These are phyloP conservation scores for Pseudomyrmex flavicornis DNA, from an alignment of 1,140 invertebrate species.

Conservation along the genomic window DNA sequence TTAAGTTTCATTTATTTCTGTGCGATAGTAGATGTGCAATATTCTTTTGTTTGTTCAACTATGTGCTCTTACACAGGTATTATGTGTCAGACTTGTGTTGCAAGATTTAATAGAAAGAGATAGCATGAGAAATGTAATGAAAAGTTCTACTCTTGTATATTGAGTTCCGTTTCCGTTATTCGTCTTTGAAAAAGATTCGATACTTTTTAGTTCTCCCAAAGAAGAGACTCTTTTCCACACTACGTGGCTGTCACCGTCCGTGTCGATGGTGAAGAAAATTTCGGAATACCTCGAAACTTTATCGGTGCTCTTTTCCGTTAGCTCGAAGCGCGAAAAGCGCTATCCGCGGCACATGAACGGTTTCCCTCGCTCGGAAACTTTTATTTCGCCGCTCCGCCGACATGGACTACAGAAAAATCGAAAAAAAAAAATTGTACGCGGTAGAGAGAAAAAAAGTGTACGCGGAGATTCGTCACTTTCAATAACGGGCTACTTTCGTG, in stretches of 20 bases:
- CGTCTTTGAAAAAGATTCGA: constrained; percentile 51
- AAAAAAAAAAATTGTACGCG: constrained; percentile 9
- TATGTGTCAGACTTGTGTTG: constrained; percentile 1
- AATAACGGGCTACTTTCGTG: constrained; percentile 10
- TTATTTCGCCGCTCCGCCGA: constrained; percentile 76
- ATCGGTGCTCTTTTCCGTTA: constrained; percentile 69
- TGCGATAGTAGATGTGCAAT: neutral
- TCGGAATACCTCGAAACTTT: constrained; percentile 73
- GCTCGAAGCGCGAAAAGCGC: constrained; percentile 66
- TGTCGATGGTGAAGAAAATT: constrained; percentile 69
- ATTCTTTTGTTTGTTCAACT: neutral
- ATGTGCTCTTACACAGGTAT: neutral
- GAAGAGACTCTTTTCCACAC: constrained; percentile 37
- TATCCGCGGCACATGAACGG: constrained; percentile 72
- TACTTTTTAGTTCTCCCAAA: constrained; percentile 45
- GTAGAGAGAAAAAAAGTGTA: constrained; percentile 25
- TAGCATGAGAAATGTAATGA: constrained; percentile 22
- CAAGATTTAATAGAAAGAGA: neutral
- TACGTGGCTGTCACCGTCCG: constrained; percentile 39
- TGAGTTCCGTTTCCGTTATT: constrained; percentile 36
- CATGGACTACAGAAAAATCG: constrained; percentile 51
- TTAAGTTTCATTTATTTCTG: neutral
- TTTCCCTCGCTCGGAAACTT: constrained; percentile 77
- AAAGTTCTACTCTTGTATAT: constrained; percentile 38
- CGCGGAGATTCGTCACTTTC: constrained; percentile 54